These are phyloP conservation scores for Saturnia japonica DNA, from an alignment of 2,888 invertebrate genomes.

Conservation along the genomic window DNA sequence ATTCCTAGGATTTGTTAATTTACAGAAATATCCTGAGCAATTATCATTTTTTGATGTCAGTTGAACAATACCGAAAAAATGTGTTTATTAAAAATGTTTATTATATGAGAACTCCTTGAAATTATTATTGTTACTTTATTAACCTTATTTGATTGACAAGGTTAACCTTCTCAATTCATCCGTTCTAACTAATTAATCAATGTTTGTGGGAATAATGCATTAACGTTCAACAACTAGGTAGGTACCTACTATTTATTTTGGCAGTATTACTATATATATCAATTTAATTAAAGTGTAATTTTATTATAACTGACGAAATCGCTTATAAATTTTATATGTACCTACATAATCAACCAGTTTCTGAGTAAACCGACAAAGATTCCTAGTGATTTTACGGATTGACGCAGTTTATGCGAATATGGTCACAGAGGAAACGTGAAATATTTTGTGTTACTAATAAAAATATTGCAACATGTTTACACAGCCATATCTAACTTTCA, in stretches of 20 bases:
- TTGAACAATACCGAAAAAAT: neutral
- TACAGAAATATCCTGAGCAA: neutral
- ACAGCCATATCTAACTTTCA: neutral
- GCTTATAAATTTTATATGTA: neutral
- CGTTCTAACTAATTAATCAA: neutral
- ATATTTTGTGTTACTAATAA: slow-evolving; percentile 26
- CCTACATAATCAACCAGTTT: slow-evolving; percentile 1
- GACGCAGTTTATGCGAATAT: slow-evolving; percentile 29
- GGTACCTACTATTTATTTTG: neutral
- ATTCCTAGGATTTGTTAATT: neutral
- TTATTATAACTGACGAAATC: neutral
- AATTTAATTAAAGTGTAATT: neutral
- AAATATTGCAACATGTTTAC: slow-evolving; percentile 19
- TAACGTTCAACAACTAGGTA: neutral
- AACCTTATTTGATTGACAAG: neutral
- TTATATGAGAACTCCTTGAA: neutral
- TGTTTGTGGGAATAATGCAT: neutral
- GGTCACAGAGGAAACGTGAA: slow-evolving; percentile 30
- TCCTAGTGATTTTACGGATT: slow-evolving; percentile 24
- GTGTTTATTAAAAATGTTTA: neutral
- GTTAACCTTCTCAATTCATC: neutral
- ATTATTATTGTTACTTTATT: neutral
- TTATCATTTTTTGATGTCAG: neutral
- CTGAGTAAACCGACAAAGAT: slow-evolving; percentile 27
- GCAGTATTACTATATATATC: neutral